Evolutionary conservation across 2,888 invertebrate genomes (phyloP).

Genomic region (Epinotia ramella): DNA sequence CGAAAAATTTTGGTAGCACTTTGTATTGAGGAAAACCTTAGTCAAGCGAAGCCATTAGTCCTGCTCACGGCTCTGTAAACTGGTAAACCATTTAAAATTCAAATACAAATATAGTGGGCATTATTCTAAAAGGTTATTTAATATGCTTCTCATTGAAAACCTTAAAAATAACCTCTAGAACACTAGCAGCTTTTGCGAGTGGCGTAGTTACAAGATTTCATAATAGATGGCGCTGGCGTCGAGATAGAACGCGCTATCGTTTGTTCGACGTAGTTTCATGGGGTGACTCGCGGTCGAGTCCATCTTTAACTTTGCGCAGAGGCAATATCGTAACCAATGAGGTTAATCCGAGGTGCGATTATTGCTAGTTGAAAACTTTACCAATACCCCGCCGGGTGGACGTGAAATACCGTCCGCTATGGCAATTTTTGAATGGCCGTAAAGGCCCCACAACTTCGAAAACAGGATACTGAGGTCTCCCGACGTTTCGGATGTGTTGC

Average conservation of each 20-base stretch:
- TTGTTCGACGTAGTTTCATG: constrained; percentile 1
- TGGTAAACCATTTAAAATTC: no score
- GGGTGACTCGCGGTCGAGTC: background rate
- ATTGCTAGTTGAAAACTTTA: constrained; percentile 97
- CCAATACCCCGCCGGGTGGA: constrained; percentile 82
- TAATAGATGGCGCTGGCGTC: constrained; percentile 2
- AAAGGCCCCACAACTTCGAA: constrained; percentile 59
- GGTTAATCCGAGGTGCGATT: constrained; percentile 94
- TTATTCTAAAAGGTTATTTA: background rate
- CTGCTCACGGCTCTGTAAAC: no score
- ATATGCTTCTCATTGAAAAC: background rate
- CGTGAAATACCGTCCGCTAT: constrained; percentile 81
- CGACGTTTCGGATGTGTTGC: no score
- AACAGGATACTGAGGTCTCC: no score
- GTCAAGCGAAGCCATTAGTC: no score
- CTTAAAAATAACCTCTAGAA: background rate
- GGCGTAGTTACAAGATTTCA: background rate
- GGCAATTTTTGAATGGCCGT: constrained; percentile 79
- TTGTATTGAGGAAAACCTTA: no score
- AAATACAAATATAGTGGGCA: no score
- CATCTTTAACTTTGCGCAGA: constrained; percentile 92
- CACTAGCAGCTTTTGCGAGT: background rate
- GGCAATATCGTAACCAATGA: constrained; percentile 95
- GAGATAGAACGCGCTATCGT: background rate
- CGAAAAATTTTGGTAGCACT: no score